Base-by-base conservation (phyloP, 92 coral and sea anemone genomes). In the Epizoanthus scotinus region DNA sequence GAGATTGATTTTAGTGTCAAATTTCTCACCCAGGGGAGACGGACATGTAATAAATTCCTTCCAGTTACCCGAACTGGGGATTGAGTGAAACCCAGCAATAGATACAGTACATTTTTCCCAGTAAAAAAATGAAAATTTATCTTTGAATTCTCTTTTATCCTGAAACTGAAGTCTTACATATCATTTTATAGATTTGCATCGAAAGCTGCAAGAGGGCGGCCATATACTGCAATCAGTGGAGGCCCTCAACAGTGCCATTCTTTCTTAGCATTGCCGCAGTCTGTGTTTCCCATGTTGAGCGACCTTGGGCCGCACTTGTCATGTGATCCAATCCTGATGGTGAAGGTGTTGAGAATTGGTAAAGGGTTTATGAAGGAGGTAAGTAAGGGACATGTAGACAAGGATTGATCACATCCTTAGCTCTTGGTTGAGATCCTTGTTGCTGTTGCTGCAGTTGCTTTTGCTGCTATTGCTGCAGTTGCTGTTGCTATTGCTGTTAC, bases 351-450 rank as follows among this genome's bases (percentile, higher is more conserved):
- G n/a, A 86, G 99, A 71, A 89, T 95, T 55, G 94, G 98, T 22
- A 89, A 91, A 85, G 98, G 95, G 25, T 95, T 95, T 67, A 86
- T 95, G 77, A 95, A 95, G 74, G 99, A 95, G 89, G 99, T 93
- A 67, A 66, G 93, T 22, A 24, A 27, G 18, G 24, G 62, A 53
- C 17, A 5, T 14, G 69, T 6, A 18, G 28, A 25, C 29, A 25
- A 9, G 21, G 26, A 26, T 27, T 20, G 72, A 0, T 34, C 40
- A 3, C 40, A 34, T 6, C 40, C 40, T 34, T 6, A 2, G 40
- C 3, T 34, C 2, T 34, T 34, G 40, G 3, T 34, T 34, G 4
- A 4, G 36, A 31, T 31, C 4, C 4, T 31, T 1, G 4, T 31
- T 31, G 36, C 4, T 31, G 36, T 31, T 31, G 4, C 4, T 31